These are phyloP conservation scores for Sialia sialis DNA, from an alignment of 2,113 vertebrate genomes.

Conservation along the genomic window DNA sequence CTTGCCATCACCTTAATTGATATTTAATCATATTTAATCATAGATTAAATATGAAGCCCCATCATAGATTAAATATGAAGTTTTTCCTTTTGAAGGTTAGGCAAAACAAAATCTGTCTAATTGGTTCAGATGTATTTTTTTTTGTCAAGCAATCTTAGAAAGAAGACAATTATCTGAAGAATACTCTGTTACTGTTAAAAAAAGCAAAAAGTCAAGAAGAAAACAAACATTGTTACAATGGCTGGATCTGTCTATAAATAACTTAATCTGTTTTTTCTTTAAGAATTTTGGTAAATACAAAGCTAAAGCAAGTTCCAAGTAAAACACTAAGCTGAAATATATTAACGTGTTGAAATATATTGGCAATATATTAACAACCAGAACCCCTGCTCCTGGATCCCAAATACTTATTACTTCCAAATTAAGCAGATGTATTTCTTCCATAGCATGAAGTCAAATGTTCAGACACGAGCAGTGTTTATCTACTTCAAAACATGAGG, in stretches of 20 bases:
- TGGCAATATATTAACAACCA: not conserved
- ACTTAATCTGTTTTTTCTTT: not conserved
- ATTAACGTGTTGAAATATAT: not conserved
- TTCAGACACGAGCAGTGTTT: not conserved
- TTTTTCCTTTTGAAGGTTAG: not conserved
- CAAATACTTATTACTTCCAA: not conserved
- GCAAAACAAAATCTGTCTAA: not conserved
- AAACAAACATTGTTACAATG: not conserved
- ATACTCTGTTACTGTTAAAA: not conserved
- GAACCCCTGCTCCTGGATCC: fast-evolving
- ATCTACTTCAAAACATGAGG: not conserved
- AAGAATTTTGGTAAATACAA: not conserved
- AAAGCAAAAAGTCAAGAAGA: not conserved
- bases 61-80: not conserved
- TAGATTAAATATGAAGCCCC: not conserved
- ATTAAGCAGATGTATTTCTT: not conserved
- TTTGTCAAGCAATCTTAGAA: not conserved
- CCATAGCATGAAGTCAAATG: not conserved
- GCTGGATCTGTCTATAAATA: not conserved
- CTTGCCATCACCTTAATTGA: not conserved
- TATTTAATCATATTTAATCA: not conserved
- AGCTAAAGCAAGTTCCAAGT: not conserved
- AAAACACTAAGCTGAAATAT: not conserved
- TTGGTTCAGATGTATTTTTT: not conserved
- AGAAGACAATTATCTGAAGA: not conserved